Evolutionary conservation across 2,888 invertebrate species (phyloP), one percentile per base, ranked within the genome.

Genomic region (Adelognathus sp.): DNA sequence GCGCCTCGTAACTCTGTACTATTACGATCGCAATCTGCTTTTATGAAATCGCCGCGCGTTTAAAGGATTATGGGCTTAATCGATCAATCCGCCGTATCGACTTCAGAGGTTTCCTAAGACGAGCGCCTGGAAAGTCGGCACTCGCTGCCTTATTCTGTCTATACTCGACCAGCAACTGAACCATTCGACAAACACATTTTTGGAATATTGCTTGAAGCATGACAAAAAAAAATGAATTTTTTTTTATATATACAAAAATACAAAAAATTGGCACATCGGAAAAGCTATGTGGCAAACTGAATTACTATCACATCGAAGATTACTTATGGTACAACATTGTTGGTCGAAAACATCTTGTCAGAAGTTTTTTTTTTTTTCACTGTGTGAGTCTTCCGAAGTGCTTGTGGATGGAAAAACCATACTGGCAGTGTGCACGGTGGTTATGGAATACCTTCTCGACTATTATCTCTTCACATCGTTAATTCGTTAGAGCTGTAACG

Each of bases 201-300:
- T n/a, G n/a, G n/a, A n/a, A n/a, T n/a, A n/a, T n/a, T n/a, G n/a
- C n/a, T n/a, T n/a, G n/a, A n/a, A n/a, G n/a, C n/a, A n/a, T n/a
- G n/a, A n/a, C n/a, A n/a, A n/a, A n/a, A n/a, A n/a, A n/a, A n/a
- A n/a, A n/a, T n/a, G n/a, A n/a, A n/a, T n/a, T n/a, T n/a, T n/a
- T n/a, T n/a, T 66, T 52, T 77, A 16, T 88, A 88, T 90, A 74
- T 90, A 90, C 90, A 90, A 90, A 89, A 90, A 86, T 90, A 90
- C 84, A 89, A 88, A 83, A 72, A 85, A 87, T 90, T 90, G 90
- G 90, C 90, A 90, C 90, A 86, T 84, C 86, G 83, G 87, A 89
- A n/a, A 74, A 76, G 69, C 74, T 79, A 72, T 64, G 76, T 76
- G 81, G 78, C 79, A 82, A 81, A 72, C 76, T 64, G 76, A 78